A percentile compares a stretch with the other conserved stretches of the same genome.
Evolutionary conservation across 2,113 vertebrate genomes (phyloP).

Genomic region (Peromyscus leucopus): DNA sequence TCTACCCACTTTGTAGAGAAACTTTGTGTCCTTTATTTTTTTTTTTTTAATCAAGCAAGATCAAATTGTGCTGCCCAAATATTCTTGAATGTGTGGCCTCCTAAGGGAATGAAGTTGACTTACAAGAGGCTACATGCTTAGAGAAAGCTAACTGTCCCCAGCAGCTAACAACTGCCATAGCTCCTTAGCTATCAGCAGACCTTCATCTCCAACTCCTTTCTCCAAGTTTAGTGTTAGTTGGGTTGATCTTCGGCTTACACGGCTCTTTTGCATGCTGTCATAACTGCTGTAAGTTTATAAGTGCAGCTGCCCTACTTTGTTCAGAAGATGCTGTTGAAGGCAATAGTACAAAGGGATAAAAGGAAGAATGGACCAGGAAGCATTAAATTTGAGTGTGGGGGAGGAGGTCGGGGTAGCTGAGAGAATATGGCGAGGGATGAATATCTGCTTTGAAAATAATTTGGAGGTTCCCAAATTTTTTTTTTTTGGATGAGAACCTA

Average conservation of each 20-base stretch:
- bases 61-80: background rate
- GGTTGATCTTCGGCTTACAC: background rate
- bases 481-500: background rate
- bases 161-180: background rate
- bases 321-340: background rate
- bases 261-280: background rate
- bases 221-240: background rate
- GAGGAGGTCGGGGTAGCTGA: background rate
- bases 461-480: background rate
- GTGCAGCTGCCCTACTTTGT: background rate
- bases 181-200: background rate
- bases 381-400: background rate
- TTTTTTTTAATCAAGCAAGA: background rate
- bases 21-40: background rate
- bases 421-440: background rate
- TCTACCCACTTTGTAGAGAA: background rate
- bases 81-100: background rate
- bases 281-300: background rate
- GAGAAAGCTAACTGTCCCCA: background rate
- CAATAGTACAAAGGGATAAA: background rate
- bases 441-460: background rate
- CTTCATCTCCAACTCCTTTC: background rate
- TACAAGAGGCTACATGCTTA: background rate
- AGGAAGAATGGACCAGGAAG: background rate
- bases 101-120: background rate